Percentiles rank a stretch among this genome's conserved stretches.
These are phyloP conservation scores for Melitaea athalia DNA, from an alignment of 2,888 invertebrate species.

Conservation along the genomic window DNA sequence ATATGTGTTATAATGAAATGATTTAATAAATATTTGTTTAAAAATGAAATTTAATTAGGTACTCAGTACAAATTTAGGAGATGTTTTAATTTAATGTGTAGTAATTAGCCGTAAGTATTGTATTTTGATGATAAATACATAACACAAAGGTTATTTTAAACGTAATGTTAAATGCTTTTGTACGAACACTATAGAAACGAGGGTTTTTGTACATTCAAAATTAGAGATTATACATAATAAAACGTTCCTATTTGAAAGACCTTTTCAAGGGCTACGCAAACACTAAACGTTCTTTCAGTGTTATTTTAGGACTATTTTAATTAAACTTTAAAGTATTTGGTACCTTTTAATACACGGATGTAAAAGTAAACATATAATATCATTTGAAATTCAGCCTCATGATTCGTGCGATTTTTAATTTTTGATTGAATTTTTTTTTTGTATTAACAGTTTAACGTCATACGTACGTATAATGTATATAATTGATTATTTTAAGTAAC, in stretches of 20 bases:
- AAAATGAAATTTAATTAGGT: neutral
- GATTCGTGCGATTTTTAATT: neutral
- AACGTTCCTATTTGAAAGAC: conserved; percentile 45
- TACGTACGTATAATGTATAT: no score
- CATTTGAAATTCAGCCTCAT: neutral
- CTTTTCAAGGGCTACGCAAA: conserved; percentile 51
- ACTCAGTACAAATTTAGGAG: neutral
- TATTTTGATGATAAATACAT: neutral
- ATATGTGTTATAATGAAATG: neutral
- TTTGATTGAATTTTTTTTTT: neutral
- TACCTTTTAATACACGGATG: conserved; percentile 23
- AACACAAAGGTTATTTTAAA: neutral
- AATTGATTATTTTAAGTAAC: no score
- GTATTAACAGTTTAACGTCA: neutral
- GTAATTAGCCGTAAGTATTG: neutral
- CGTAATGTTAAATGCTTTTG: neutral
- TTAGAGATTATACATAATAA: conserved; percentile 37
- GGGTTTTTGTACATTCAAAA: conserved; percentile 30
- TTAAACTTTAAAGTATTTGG: conserved; percentile 57
- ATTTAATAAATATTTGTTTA: neutral
- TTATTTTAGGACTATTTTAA: conserved; percentile 67
- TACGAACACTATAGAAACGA: neutral
- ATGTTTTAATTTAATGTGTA: neutral
- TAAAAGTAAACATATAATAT: conserved; percentile 3
- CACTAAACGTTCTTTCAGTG: conserved; percentile 54